A percentile compares a stretch with the other conserved stretches of the same genome.
Conservation (phyloP, 2,888 invertebrate genomes). For the Phragmatobia fuliginosa region DNA sequence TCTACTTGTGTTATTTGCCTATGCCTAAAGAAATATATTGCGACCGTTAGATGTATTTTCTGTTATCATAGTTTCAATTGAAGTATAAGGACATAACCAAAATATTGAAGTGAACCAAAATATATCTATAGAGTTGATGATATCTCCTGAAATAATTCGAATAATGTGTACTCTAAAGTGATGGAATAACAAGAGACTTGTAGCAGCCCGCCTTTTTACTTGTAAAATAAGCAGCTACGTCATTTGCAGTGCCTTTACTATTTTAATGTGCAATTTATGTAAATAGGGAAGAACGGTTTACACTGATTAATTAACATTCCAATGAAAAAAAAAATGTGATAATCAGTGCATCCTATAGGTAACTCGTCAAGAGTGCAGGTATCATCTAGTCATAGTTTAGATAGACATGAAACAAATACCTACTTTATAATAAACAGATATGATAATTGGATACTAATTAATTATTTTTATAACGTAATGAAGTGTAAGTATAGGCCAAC, state of each 20-base stretch:
- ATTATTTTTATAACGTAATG: not conserved
- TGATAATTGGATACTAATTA: constrained; percentile 10
- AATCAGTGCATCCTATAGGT: constrained; percentile 49
- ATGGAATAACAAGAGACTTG: not conserved
- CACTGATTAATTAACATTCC: constrained; percentile 56
- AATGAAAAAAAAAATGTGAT: constrained; percentile 45
- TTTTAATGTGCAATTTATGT: constrained; percentile 52
- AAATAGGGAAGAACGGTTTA: constrained; percentile 36
- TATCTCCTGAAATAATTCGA: not conserved
- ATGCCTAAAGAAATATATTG: not conserved
- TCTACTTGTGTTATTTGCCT: not conserved
- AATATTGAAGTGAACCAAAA: not conserved
- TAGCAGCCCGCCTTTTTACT: constrained; percentile 15
- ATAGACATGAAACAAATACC: constrained; percentile 50
- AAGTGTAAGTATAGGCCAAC: constrained; percentile 3
- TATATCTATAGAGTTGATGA: not conserved
- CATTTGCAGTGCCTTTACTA: constrained; percentile 68
- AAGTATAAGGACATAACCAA: not conserved
- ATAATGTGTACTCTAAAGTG: constrained; percentile 1
- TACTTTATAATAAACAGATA: constrained; percentile 23
- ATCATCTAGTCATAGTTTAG: constrained; percentile 60
- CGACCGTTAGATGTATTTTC: not conserved
- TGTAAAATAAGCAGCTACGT: constrained; percentile 46
- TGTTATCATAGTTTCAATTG: not conserved
- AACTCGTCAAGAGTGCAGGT: constrained; percentile 34